Evolutionary conservation across 1,140 invertebrate species (phyloP).

Genomic region (Calephelis virginiensis): DNA sequence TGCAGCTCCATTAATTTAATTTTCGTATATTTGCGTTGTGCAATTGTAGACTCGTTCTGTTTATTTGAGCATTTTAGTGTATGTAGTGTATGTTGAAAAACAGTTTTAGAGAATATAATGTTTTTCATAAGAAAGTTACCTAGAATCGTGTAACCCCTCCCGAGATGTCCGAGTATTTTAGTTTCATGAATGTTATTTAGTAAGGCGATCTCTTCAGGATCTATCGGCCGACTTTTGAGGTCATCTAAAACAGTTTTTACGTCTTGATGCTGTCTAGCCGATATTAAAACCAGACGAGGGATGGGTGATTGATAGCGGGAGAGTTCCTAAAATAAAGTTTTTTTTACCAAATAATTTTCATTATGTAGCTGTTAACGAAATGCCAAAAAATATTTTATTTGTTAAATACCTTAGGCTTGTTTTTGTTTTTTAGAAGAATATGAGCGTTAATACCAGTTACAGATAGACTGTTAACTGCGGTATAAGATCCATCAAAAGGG

Average conservation of each 20-base stretch:
- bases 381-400: no score
- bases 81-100: no score
- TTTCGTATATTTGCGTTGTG: no score
- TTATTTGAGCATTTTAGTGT: no score
- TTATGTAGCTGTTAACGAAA: no score
- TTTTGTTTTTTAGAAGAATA: slow-evolving; percentile 35
- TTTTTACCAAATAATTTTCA: no score
- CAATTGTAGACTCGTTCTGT: no score
- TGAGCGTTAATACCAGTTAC: slow-evolving; percentile 41
- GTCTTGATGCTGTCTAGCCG: slow-evolving; percentile 46
- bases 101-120: no score
- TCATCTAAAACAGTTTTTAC: slow-evolving; percentile 42
- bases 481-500: slow-evolving; percentile 28
- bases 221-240: slow-evolving; percentile 56
- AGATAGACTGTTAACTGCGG: slow-evolving; percentile 42
- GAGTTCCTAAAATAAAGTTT: slow-evolving; percentile 37
- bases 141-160: slow-evolving; percentile 80
- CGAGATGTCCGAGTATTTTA: slow-evolving; percentile 80
- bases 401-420: slow-evolving; percentile 37
- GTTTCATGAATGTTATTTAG: slow-evolving; percentile 75
- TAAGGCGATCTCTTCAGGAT: slow-evolving; percentile 79
- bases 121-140: slow-evolving; percentile 31
- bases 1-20: no score
- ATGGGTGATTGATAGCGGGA: slow-evolving; percentile 45
- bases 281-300: slow-evolving; percentile 47